Evolutionary conservation across 2,797 vertebrate genomes (phyloP).

Genomic region (Microctenopoma steveboyesi): DNA sequence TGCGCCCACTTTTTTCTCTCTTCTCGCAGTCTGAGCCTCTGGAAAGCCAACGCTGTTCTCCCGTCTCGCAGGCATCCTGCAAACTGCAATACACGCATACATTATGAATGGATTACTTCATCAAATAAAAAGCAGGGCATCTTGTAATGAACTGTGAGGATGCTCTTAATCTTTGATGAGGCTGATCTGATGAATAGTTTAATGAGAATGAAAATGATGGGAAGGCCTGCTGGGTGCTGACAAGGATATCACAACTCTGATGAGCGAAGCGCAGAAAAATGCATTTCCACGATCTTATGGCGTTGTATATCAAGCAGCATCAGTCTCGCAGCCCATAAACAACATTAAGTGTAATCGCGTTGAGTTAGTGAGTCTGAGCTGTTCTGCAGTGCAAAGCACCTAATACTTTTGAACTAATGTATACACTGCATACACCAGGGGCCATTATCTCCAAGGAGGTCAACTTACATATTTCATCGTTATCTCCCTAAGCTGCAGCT

Average conservation of each 20-base stretch:
- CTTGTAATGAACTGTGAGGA: conserved; percentile 78
- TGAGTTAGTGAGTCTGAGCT: conserved; percentile 29
- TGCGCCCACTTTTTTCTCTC: conserved; percentile 37
- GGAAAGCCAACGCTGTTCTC: conserved; percentile 40
- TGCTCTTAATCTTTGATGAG: conserved; percentile 82
- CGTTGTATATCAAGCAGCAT: conserved; percentile 61
- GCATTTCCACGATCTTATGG: conserved; percentile 17
- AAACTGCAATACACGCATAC: conserved; percentile 73
- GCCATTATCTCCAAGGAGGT: conserved; percentile 37
- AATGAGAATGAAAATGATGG: conserved; percentile 64
- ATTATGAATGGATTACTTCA: conserved; percentile 83
- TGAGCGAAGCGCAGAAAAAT: conserved; percentile 36
- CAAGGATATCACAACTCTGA: conserved; percentile 53
- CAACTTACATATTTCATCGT: conserved; percentile 35
- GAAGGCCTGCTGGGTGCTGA: conserved; percentile 62
- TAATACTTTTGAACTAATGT: conserved; percentile 42
- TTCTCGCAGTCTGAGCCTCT: conserved; percentile 26
- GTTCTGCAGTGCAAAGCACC: conserved; percentile 8
- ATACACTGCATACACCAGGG: conserved; percentile 1
- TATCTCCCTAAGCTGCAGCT: conserved; percentile 63
- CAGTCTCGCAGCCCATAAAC: conserved; percentile 35
- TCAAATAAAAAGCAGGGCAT: conserved; percentile 80
- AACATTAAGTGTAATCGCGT: conserved; percentile 35
- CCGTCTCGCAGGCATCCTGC: conserved; percentile 61
- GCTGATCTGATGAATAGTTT: conserved; percentile 76